Evolutionary conservation across 2,113 vertebrate genomes (phyloP), one percentile per base, ranked within the genome.

Genomic region (Serilophus lunatus): DNA sequence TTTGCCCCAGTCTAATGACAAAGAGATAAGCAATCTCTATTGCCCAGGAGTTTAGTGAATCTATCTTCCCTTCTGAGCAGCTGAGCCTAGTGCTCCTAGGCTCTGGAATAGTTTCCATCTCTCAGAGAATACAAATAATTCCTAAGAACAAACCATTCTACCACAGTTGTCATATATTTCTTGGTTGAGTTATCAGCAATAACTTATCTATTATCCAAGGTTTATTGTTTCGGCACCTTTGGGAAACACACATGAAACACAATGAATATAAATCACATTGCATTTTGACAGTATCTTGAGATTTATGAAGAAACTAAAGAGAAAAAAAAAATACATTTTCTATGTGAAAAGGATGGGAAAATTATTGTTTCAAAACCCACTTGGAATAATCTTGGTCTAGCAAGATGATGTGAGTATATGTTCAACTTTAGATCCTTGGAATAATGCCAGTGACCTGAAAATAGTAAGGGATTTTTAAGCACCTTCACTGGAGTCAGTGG

Each of bases 181-280:
- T 94, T 96, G 95, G 88, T 81, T 95, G 90, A 96, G 53, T 94
- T 95, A 95, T 92, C 91, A 87, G 77, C 93, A 95, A 87, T 85
- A 91, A 86, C 65, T 95, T 91, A 92, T 69, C 95, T 95, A 51
- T 92, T 92, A 95, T 61, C 61, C 77, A 49, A 69, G 84, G 69
- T 72, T 92, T 94, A 95, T 91, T 96, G 92, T 92, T 95, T 92
- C 86, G 91, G 74, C 80, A 93, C 91, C 89, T 95, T 92, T 95
- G 94, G 92, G 95, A 93, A 80, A 69, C 77, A 60, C 57, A 81
- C 9, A 53, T 38, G 74, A 95, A 93, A 40, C 53, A 79, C 86
- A 61, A 57, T 91, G 91, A 91, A 91, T 92, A 95, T 93, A 95
- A 96, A 93, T 97, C 50, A 72, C 8, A 1, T 69, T 81, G 51